Percentiles rank a stretch among this genome's conserved stretches.
Conservation (phyloP, 2,113 vertebrate species). For the Macrotus californicus region DNA sequence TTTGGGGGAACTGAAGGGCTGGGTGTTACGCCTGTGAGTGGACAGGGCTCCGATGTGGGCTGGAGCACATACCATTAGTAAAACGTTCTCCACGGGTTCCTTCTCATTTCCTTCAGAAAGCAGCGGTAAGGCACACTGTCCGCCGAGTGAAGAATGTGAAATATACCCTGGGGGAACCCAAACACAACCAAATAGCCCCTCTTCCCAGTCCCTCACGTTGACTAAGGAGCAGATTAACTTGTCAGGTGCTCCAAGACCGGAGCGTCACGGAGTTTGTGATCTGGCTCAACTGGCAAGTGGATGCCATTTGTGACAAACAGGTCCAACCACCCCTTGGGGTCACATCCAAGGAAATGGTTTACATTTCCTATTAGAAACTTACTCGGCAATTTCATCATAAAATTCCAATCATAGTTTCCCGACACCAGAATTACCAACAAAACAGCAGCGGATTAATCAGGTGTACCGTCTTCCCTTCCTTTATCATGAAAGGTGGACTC, state of each 20-base stretch:
- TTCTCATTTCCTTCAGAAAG: background rate
- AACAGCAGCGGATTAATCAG: background rate
- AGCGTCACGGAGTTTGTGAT: background rate
- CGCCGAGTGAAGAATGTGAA: conserved; percentile 49
- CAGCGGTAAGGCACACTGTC: background rate
- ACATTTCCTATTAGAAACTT: background rate
- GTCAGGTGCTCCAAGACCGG: conserved; percentile 22
- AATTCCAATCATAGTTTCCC: conserved; percentile 31
- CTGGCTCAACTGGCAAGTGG: background rate
- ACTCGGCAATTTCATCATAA: background rate
- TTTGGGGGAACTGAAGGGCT: background rate
- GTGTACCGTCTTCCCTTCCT: background rate
- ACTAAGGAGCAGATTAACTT: conserved; percentile 47
- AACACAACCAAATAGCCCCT: conserved; percentile 10
- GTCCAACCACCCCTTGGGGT: background rate
- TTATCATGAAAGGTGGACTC: background rate
- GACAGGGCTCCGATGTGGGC: background rate
- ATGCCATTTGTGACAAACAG: background rate
- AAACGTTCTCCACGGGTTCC: background rate
- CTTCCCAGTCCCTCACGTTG: background rate
- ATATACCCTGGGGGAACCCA: background rate
- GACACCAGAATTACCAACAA: background rate
- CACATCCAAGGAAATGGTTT: conserved; percentile 30
- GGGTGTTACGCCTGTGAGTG: background rate
- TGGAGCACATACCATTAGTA: background rate